Conservation (phyloP, 2,888 invertebrate species). For the Aleiodes alternator region DNA sequence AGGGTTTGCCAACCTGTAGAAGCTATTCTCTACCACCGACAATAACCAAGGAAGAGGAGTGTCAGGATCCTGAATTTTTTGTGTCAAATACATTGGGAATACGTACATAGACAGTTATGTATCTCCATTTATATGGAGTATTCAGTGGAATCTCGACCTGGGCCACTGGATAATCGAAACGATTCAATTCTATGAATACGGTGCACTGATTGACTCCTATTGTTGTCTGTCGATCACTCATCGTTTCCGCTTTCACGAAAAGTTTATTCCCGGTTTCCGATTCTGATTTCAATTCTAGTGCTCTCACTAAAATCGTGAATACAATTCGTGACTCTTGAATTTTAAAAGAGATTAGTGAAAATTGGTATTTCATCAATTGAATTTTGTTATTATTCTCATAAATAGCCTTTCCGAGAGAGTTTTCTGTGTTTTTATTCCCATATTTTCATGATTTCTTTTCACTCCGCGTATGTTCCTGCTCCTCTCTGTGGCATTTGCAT, state of each 20-base stretch:
- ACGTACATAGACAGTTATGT: neutral
- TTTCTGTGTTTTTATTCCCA: too few species aligned
- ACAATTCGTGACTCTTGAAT: conserved; percentile 5
- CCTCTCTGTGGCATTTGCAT: neutral
- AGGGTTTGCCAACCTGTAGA: conserved; percentile 55
- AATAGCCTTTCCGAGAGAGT: too few species aligned
- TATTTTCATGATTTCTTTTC: too few species aligned
- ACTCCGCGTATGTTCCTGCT: too few species aligned
- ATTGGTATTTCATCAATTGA: too few species aligned
- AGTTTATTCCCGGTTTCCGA: conserved; percentile 58
- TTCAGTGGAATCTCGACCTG: conserved; percentile 15
- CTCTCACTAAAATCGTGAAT: conserved; percentile 32
- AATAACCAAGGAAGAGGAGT: neutral
- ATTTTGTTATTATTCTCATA: too few species aligned
- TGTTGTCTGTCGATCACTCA: conserved; percentile 69
- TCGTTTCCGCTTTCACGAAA: conserved; percentile 59
- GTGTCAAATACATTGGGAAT: neutral
- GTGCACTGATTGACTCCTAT: conserved; percentile 72
- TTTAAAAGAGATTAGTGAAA: too few species aligned
- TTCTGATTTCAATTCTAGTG: conserved; percentile 41
- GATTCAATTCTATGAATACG: conserved; percentile 68
- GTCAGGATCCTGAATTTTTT: conserved; percentile 2
- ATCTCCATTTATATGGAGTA: neutral
- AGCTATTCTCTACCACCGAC: conserved; percentile 41
- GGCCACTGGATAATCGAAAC: conserved; percentile 67